A percentile compares a stretch with the other conserved stretches of the same genome.
phyloP scores from a whole-genome alignment of 2,797 vertebrate genomes.

The Chlorospingus semifuscus region DNA sequence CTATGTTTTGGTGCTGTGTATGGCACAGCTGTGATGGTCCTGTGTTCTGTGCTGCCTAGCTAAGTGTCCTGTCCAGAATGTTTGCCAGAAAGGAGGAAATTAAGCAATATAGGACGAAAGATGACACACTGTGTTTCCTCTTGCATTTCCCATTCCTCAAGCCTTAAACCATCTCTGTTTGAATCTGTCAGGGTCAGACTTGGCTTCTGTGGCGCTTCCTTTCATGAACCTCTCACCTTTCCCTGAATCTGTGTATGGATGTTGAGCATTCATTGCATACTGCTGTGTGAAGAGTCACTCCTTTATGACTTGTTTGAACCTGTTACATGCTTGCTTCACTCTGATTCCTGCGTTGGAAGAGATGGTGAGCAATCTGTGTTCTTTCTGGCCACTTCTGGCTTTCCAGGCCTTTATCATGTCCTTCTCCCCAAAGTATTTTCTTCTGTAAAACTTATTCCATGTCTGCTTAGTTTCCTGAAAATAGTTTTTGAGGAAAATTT shows the following conservation, averaged over 20 bases:
- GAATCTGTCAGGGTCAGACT: neutral
- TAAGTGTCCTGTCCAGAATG: neutral
- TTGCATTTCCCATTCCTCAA: neutral
- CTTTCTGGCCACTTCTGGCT: neutral
- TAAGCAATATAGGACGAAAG: neutral
- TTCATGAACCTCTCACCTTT: neutral
- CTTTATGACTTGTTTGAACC: neutral
- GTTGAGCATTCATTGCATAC: neutral
- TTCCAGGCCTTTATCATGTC: neutral
- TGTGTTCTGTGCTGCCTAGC: neutral
- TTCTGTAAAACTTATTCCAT: neutral
- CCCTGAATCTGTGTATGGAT: neutral
- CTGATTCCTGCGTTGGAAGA: neutral
- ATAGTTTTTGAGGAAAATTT: neutral
- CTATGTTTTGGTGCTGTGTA: neutral
- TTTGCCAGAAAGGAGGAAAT: neutral
- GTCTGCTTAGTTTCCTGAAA: neutral
- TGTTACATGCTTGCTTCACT: neutral
- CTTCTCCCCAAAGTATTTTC: neutral
- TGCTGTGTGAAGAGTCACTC: neutral
- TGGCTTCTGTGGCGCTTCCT: neutral
- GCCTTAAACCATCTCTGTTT: neutral
- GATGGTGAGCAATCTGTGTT: fast-evolving
- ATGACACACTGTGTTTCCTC: neutral
- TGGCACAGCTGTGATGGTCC: neutral